Percentiles rank a stretch among this genome's conserved stretches.
These are phyloP conservation scores for Dinoponera quadriceps DNA, from an alignment of 1,140 invertebrate genomes.

Conservation along the genomic window DNA sequence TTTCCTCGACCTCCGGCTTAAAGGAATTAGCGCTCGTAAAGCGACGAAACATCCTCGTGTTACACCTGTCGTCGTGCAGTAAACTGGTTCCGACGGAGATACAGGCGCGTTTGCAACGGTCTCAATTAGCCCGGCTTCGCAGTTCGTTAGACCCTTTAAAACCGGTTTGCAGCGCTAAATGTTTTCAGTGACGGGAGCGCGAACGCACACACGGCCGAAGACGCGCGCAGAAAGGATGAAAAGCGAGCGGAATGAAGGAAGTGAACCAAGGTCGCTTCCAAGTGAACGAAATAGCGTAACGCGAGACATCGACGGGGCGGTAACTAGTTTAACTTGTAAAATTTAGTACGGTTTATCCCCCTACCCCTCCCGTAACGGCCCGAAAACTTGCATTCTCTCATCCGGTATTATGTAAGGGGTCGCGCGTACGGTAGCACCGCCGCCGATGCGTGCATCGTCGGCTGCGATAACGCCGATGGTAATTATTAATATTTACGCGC, in stretches of 20 bases:
- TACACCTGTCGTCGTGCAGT: slow-evolving; percentile 71
- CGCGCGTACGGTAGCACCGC: not conserved
- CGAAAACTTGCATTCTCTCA: slow-evolving; percentile 57
- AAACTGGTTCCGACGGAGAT: slow-evolving; percentile 69
- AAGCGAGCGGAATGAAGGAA: slow-evolving; percentile 61
- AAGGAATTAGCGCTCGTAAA: slow-evolving; percentile 72
- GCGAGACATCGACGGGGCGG: slow-evolving; percentile 44
- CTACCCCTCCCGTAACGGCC: not conserved
- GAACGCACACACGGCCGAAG: slow-evolving; percentile 20
- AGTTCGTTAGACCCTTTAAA: slow-evolving; percentile 78
- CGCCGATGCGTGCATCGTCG: too few species aligned
- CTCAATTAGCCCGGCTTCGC: slow-evolving; percentile 76
- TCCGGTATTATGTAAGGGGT: slow-evolving; percentile 7
- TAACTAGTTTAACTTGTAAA: slow-evolving; percentile 59
- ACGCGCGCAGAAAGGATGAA: slow-evolving; percentile 48
- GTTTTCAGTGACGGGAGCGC: slow-evolving; percentile 65
- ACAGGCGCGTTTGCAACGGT: slow-evolving; percentile 69
- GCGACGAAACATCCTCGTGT: slow-evolving; percentile 71
- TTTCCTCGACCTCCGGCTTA: slow-evolving; percentile 59
- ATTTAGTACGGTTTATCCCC: slow-evolving; percentile 54
- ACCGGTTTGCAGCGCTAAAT: slow-evolving; percentile 70
- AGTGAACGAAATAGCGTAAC: slow-evolving; percentile 61
- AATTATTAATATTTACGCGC: too few species aligned
- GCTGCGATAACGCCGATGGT: not conserved
- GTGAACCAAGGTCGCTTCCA: slow-evolving; percentile 54